phyloP scores from a whole-genome alignment of 2,888 invertebrate species.

The Eucera pruinosa region DNA sequence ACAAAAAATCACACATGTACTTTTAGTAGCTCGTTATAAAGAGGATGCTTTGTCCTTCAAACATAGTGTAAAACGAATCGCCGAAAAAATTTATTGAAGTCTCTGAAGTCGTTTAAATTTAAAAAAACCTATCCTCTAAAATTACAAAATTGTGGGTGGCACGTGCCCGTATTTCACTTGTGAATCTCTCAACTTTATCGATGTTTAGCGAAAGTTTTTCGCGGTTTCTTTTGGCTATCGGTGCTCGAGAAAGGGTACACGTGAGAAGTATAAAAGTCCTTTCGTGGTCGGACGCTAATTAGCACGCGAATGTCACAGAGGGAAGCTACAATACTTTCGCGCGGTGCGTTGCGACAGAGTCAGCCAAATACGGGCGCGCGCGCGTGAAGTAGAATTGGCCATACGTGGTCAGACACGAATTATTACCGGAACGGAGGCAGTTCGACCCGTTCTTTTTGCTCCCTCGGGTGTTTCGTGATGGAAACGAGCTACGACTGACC shows the following conservation, averaged over 20 bases:
- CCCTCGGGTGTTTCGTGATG: slow-evolving; percentile 32
- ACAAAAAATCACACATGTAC: background rate
- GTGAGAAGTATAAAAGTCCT: slow-evolving; percentile 30
- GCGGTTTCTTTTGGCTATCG: background rate
- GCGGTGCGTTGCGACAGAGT: slow-evolving; percentile 4
- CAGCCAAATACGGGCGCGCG: slow-evolving; percentile 3
- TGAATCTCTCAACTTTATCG: too few species aligned
- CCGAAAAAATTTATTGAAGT: too few species aligned
- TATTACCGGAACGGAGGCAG: slow-evolving; percentile 3
- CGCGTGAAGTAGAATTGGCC: slow-evolving; percentile 14
- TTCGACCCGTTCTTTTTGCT: slow-evolving; percentile 16
- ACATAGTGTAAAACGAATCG: too few species aligned
- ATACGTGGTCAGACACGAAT: slow-evolving; percentile 25
- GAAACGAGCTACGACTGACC: background rate
- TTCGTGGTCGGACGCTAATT: slow-evolving; percentile 25
- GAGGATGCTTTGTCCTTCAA: too few species aligned
- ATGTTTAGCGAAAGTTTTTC: slow-evolving; percentile 8
- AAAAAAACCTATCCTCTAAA: too few species aligned
- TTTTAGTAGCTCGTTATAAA: too few species aligned
- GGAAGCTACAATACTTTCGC: slow-evolving; percentile 26
- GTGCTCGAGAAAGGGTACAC: background rate
- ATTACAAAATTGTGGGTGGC: too few species aligned
- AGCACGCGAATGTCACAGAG: background rate
- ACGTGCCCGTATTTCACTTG: too few species aligned
- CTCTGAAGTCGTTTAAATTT: too few species aligned